Base-by-base conservation (phyloP, 2,888 invertebrate species). In the Prenolepis imparis region DNA sequence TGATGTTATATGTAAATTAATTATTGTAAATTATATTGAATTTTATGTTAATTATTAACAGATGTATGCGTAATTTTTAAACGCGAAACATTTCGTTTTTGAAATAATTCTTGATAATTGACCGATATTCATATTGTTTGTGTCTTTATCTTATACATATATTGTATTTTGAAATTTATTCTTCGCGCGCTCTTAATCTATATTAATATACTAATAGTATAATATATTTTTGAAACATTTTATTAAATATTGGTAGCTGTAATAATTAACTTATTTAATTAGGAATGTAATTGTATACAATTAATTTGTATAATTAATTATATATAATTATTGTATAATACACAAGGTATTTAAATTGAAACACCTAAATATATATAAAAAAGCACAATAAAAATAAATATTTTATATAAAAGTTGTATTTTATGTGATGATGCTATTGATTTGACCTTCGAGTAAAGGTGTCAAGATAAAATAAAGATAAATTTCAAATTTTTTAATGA, bases 1-100 rank as follows among this genome's bases (percentile, higher is more conserved):
- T n/a, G 63, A 70, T 28, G 28, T 78, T 66, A 66, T 44, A 48
- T 75, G 64, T 24, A 75, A 64, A 75, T 61, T 41, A 61, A 52
- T 48, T 36, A 52, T 75, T 75, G 36, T 36, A 75, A 75, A 24
- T 75, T 64, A 52, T 52, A 75, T 15, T 12, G 4, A 52, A 64
- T 74, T 74, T 74, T 24, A 24, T 8, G 48, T 64, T 24, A 52
- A 75, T 75, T 64, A 63, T 75, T 63, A 48, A 64, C 36, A 52
- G 24, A 44, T 52, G 52, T 24, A 36, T 63, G 63, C 21, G 41
- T 61, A 15, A 73, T 64, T 73, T n/a, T 75, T 52, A 41, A 8
- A 28, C 59, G 39, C 41, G 28, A 28, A 44, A 64, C 15, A 36
- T 24, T 52, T 24, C n/a, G n/a, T 8, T 21, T 52, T 64, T 75